Evolutionary conservation across 1,140 invertebrate genomes (phyloP).

Genomic region (Pachypsylla venusta): DNA sequence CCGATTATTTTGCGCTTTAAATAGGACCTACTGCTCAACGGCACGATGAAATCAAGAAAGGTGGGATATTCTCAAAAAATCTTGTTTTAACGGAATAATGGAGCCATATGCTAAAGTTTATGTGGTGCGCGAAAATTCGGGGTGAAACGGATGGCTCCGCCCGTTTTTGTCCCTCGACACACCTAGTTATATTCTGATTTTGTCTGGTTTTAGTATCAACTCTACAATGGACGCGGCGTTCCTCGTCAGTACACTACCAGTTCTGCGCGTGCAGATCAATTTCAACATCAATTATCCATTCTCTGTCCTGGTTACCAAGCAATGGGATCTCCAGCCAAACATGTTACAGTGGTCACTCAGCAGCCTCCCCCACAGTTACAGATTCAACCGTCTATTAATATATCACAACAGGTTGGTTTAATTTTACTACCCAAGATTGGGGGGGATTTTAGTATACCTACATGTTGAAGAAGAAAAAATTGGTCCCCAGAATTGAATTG

Average conservation of each 20-base stretch:
- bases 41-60: too few relatives aligned
- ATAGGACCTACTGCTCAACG: too few relatives aligned
- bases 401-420: slow-evolving; percentile 46
- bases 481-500: too few relatives aligned
- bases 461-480: too few relatives aligned
- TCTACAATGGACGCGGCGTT: slow-evolving; percentile 63
- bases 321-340: slow-evolving; percentile 69
- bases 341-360: slow-evolving; percentile 68
- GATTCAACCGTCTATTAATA: slow-evolving; percentile 50
- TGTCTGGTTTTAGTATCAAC: slow-evolving; percentile 53
- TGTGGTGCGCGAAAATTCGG: too few relatives aligned
- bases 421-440: slow-evolving; percentile 23
- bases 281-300: slow-evolving; percentile 26
- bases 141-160: too few relatives aligned
- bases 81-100: too few relatives aligned
- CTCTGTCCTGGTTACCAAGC: slow-evolving; percentile 39
- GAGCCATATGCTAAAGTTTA: too few relatives aligned
- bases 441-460: too few relatives aligned
- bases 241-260: slow-evolving; percentile 39
- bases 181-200: background rate
- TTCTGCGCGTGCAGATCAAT: slow-evolving; percentile 49
- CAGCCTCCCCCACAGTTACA: slow-evolving; percentile 43
- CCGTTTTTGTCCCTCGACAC: too few relatives aligned
- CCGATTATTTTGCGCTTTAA: too few relatives aligned
- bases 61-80: too few relatives aligned